Evolutionary conservation across 2,113 vertebrate species (phyloP), one percentile per base, ranked within the genome.

Genomic region (Tupaia chinensis): DNA sequence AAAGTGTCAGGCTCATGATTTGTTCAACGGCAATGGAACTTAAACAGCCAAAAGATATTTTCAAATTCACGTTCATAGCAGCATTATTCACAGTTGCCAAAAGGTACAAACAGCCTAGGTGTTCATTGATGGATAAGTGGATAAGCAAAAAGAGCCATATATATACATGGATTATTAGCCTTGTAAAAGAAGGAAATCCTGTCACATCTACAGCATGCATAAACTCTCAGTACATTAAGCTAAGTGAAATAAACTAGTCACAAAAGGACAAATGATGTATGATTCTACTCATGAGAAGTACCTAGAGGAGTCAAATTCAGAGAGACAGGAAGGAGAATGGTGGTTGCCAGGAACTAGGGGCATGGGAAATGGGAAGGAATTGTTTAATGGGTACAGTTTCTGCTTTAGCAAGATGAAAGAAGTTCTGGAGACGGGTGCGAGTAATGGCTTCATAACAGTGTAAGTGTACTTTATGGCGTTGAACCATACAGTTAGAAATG

Each of bases 51-150:
- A 34, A 69, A 70, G 32, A 19, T 23, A 6, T 12, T 3, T 53
- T 17, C 3, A 3, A 0, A 16, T 1, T 27, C 4, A 5, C 27
- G n/a, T 60, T 69, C 23, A 29, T 2, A 17, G 13, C 17, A n/a
- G 58, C 4, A 3, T 25, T 29, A 32, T 7, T n/a, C 22, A 10
- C 11, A 44, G 10, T 1, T 27, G 13, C 32, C n/a, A 9, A 69
- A 58, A 54, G 2, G 27, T 32, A 7, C 54, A 34, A 27, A 17
- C 6, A n/a, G 54, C 16, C 1, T 4, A 25, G 7, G 4, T 9
- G 7, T n/a, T 73, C 61, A 29, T 1, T 20, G 5, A 12, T 1
- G 11, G 44, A 13, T 32, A 20, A 20, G 19, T 1, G 29, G 15
- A 13, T 25, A 25, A 29, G 9, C 25, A 25, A 54, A 87, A 23